phyloP scores from a whole-genome alignment of 2,113 vertebrate species.

The Campylorhamphus procurvoides region DNA sequence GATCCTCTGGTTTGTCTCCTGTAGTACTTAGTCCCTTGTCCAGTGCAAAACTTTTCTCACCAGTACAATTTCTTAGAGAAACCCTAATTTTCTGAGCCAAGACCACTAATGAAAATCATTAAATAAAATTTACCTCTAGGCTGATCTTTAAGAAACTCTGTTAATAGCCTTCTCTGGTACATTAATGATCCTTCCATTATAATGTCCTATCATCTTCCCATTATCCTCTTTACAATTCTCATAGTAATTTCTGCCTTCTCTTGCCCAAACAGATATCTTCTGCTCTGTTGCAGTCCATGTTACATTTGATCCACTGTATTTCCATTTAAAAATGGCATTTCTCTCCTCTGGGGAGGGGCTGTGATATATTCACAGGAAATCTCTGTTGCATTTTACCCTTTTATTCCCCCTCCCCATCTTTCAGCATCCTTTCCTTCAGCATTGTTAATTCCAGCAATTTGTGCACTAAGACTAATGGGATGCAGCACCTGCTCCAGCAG shows the following conservation, averaged over 20 bases:
- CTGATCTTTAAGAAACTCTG: slow-evolving; percentile 31
- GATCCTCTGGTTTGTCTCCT: neutral
- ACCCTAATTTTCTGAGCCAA: neutral
- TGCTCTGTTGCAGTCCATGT: neutral
- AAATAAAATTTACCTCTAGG: slow-evolving; percentile 16
- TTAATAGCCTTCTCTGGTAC: slow-evolving; percentile 5
- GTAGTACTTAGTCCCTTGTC: neutral
- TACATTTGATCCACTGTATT: neutral
- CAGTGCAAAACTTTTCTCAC: neutral
- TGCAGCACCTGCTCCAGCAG: fast-evolving
- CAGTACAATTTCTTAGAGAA: neutral
- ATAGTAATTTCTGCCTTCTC: slow-evolving; percentile 5
- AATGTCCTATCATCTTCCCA: neutral
- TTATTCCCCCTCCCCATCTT: neutral
- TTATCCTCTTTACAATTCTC: slow-evolving; percentile 15
- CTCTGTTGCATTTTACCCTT: neutral
- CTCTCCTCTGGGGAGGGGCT: neutral
- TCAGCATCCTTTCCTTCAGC: neutral
- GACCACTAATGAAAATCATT: neutral
- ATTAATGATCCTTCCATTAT: neutral
- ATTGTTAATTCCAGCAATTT: neutral
- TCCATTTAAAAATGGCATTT: neutral
- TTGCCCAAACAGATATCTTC: neutral
- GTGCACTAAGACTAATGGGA: neutral
- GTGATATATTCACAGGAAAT: neutral